These are phyloP conservation scores for Poecilia picta DNA, from an alignment of 2,797 vertebrate species.

Conservation along the genomic window DNA sequence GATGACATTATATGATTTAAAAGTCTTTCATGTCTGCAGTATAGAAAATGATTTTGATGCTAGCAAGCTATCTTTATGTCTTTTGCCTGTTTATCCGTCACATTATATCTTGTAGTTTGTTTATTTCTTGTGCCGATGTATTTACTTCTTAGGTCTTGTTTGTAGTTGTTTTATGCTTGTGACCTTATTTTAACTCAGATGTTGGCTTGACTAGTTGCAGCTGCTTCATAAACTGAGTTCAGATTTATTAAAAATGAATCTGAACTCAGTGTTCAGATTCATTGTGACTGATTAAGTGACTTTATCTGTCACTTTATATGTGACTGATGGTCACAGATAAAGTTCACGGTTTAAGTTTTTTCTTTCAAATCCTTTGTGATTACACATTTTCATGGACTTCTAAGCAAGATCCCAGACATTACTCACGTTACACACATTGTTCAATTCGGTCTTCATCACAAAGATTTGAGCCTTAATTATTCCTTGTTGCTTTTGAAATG, in stretches of 20 bases:
- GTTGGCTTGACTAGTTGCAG: neutral
- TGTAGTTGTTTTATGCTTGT: neutral
- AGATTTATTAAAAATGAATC: too few species aligned
- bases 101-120: neutral
- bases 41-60: neutral
- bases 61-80: neutral
- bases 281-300: too few species aligned
- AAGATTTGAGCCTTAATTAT: neutral
- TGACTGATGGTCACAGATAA: neutral
- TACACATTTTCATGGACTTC: neutral
- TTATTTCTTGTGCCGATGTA: neutral
- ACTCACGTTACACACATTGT: neutral
- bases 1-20: neutral
- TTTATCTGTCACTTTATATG: too few species aligned
- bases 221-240: neutral
- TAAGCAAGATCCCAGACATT: neutral
- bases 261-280: too few species aligned
- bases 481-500: constrained; percentile 1
- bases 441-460: neutral
- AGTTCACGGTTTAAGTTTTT: neutral
- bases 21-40: neutral
- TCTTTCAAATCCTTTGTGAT: neutral
- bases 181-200: neutral
- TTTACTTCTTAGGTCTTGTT: neutral
- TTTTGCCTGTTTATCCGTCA: neutral